A percentile compares a stretch with the other conserved stretches of the same genome.
Evolutionary conservation across 1,140 invertebrate species (phyloP).

Genomic region (Pseudobourletiella spinata): DNA sequence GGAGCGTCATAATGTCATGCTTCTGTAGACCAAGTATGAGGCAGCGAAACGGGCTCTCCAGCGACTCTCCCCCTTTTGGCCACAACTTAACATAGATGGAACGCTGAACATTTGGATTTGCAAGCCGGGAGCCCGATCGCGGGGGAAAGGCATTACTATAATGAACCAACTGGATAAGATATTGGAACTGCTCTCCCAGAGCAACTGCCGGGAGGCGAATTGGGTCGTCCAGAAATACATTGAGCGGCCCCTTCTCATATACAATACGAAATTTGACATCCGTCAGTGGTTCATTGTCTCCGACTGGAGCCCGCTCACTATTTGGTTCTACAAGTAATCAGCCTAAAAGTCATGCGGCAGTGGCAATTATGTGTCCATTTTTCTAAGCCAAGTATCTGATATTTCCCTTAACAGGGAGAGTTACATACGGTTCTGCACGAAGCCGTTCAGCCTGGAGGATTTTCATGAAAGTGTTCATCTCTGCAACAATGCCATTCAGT

Average conservation of each 20-base stretch:
- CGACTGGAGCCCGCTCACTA: slow-evolving; percentile 75
- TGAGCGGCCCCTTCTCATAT: slow-evolving; percentile 72
- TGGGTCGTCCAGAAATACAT: slow-evolving; percentile 38
- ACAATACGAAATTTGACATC: slow-evolving; percentile 90
- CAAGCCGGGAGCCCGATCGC: slow-evolving; percentile 86
- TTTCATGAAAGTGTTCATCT: slow-evolving; percentile 88
- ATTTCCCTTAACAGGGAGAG: slow-evolving; percentile 53
- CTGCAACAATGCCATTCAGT: slow-evolving; percentile 88
- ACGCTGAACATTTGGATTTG: slow-evolving; percentile 84
- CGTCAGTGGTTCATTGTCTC: slow-evolving; percentile 77
- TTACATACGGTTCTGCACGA: slow-evolving; percentile 86
- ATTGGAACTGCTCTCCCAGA: slow-evolving; percentile 55
- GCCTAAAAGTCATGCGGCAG: slow-evolving; percentile 36
- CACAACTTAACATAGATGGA: slow-evolving; percentile 66
- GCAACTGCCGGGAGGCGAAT: slow-evolving; percentile 38
- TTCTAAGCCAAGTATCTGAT: neutral
- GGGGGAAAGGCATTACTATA: slow-evolving; percentile 78
- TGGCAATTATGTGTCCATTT: neutral
- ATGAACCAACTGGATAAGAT: slow-evolving; percentile 81
- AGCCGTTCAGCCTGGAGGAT: slow-evolving; percentile 75
- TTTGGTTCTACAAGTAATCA: slow-evolving; percentile 80
- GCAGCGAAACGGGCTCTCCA: slow-evolving; percentile 48
- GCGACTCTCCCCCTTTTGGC: slow-evolving; percentile 58
- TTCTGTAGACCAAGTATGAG: slow-evolving; percentile 37
- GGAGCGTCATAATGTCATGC: too few relatives aligned